phyloP scores from a whole-genome alignment of 2,888 invertebrate species.

The Parnassius smintheus region DNA sequence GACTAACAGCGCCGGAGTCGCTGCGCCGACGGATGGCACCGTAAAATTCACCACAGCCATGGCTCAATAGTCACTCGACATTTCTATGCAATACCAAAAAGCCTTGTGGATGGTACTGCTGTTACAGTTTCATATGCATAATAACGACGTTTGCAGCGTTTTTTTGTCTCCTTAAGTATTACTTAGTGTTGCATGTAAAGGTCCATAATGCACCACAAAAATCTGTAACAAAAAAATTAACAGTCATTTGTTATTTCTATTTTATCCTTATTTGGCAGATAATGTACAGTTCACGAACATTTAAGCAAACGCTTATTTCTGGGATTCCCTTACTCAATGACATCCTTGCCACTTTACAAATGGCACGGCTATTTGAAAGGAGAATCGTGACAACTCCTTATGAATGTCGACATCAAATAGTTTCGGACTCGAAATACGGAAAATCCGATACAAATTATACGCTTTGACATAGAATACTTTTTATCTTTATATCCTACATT shows the following conservation, averaged over 20 bases:
- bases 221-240: constrained; percentile 62
- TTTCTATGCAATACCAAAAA: constrained; percentile 65
- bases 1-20: constrained; percentile 57
- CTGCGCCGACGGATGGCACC: constrained; percentile 55
- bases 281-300: constrained; percentile 10
- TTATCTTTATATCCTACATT: constrained; percentile 33
- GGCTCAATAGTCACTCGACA: constrained; percentile 59
- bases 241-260: neutral
- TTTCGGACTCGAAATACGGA: constrained; percentile 58
- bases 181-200: constrained; percentile 50
- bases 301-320: constrained; percentile 45
- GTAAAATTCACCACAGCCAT: constrained; percentile 76
- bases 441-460: constrained; percentile 49
- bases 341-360: constrained; percentile 71
- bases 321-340: constrained; percentile 72
- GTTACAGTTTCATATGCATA: constrained; percentile 61
- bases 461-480: constrained; percentile 29
- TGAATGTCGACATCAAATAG: constrained; percentile 49
- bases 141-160: constrained; percentile 49
- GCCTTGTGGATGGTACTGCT: constrained; percentile 48
- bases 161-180: constrained; percentile 52
- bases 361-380: constrained; percentile 73
- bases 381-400: constrained; percentile 62
- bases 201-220: constrained; percentile 48
- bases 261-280: neutral